Evolutionary conservation across 2,888 invertebrate species (phyloP), one percentile per base, ranked within the genome.

Genomic region (Sipha maydis): DNA sequence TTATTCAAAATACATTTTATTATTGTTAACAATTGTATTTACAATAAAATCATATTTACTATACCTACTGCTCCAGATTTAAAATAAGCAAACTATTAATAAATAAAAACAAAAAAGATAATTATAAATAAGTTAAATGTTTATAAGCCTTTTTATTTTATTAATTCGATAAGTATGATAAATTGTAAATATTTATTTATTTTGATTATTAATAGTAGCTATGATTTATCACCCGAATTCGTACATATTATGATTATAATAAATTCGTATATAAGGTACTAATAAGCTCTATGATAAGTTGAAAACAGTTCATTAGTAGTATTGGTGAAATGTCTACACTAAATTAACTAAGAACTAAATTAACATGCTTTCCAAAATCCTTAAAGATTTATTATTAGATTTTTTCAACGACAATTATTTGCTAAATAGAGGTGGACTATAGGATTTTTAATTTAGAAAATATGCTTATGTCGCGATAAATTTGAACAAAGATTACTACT

Each of bases 401-500:
- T 61, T 61, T 56, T 61, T 61, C 7, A 19, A 19, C 61, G 21
- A 61, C 25, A 25, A 61, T 61, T 61, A 21, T 54, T 69, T 56
- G 8, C 3, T 25, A 34, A 73, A 77, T 1, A 67, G 9, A 28
- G 61, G 67, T 77, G 14, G 7, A 85, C 19, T 38, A 83, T 38
- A 75, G 48, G 31, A 21, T 67, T 48, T 85, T 84, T 31, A 69
- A 85, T 77, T 71, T 79, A 86, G 71, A 86, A 86, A 86, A 79
- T 79, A 54, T 71, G 0, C 54, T 21, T 19, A 41, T 34, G 34
- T 38, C 71, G 38, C 28, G 21, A 79, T 88, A 61, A 75, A 75
- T 88, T 73, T 75, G 31, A 77, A 86, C 38, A 54, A 82, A 80
- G 82, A 75, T 80, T 88, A 88, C 28, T 75, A 75, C 80, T 41